Conservation (phyloP, 2,888 invertebrate genomes). For the Eilema griseolum region DNA sequence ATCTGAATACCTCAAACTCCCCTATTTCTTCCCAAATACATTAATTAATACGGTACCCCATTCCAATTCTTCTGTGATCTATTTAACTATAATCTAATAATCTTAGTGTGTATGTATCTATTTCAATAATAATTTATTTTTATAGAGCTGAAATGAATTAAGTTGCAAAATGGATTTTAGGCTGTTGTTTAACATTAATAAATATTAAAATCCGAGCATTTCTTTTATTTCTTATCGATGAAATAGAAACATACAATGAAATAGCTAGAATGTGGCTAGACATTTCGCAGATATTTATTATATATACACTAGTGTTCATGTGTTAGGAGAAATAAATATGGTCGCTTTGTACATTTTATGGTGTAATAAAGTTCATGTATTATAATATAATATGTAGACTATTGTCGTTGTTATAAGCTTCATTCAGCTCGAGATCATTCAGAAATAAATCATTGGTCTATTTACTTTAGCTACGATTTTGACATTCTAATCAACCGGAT, state of each 20-base stretch:
- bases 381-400: slow-evolving; percentile 8
- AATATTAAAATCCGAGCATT: background rate
- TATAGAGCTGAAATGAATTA: background rate
- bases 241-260: slow-evolving; percentile 21
- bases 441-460: background rate
- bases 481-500: background rate
- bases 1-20: slow-evolving; percentile 54
- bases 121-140: slow-evolving; percentile 16
- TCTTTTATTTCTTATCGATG: slow-evolving; percentile 1
- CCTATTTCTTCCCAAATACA: slow-evolving; percentile 33
- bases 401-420: background rate
- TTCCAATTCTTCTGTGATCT: slow-evolving; percentile 68
- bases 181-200: background rate
- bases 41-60: slow-evolving; percentile 36
- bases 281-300: slow-evolving; percentile 13
- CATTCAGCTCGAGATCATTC: background rate
- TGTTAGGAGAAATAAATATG: background rate
- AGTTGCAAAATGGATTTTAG: background rate
- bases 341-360: slow-evolving; percentile 15
- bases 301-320: slow-evolving; percentile 16
- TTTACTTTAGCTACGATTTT: background rate
- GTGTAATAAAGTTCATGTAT: slow-evolving; percentile 15
- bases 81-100: slow-evolving; percentile 47
- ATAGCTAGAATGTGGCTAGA: slow-evolving; percentile 22
- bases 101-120: slow-evolving; percentile 32